Conservation (phyloP, 1,140 invertebrate species). For the Panagrolaimus sp. region DNA sequence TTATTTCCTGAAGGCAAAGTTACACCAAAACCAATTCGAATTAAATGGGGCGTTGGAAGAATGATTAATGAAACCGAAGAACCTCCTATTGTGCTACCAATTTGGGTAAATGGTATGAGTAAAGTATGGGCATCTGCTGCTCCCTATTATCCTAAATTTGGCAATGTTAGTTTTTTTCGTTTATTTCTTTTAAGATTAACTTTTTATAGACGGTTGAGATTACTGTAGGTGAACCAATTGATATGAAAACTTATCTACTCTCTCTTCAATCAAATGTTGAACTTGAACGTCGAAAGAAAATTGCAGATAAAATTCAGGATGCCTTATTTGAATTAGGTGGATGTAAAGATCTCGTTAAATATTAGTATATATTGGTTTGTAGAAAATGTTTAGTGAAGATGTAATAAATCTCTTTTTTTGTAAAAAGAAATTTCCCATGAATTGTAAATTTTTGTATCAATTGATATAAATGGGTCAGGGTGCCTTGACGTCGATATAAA, state of each 20-base stretch:
- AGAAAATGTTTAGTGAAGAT: no score
- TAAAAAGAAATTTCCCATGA: no score
- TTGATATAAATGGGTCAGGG: no score
- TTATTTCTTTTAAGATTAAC: neutral
- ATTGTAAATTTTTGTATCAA: no score
- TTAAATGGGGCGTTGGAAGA: conserved; percentile 67
- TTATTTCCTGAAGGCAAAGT: conserved; percentile 90
- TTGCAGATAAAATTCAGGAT: conserved; percentile 79
- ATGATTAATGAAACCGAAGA: conserved; percentile 75
- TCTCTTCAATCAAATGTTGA: conserved; percentile 66
- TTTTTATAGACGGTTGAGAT: conserved; percentile 69
- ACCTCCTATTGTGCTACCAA: conserved; percentile 77
- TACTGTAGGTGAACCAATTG: conserved; percentile 78
- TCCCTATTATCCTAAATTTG: conserved; percentile 74
- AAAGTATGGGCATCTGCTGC: conserved; percentile 74
- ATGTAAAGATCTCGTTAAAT: conserved; percentile 14
- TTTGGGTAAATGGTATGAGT: conserved; percentile 86
- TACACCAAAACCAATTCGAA: conserved; percentile 68
- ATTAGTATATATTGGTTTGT: neutral
- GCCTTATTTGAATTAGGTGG: conserved; percentile 65
- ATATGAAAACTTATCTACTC: conserved; percentile 69
- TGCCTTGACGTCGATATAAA: no score
- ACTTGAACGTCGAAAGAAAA: conserved; percentile 71
- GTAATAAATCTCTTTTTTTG: no score
- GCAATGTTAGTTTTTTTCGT: conserved; percentile 64